Evolutionary conservation across 2,888 invertebrate species (phyloP).

Genomic region (Himalopsyche tibetana): DNA sequence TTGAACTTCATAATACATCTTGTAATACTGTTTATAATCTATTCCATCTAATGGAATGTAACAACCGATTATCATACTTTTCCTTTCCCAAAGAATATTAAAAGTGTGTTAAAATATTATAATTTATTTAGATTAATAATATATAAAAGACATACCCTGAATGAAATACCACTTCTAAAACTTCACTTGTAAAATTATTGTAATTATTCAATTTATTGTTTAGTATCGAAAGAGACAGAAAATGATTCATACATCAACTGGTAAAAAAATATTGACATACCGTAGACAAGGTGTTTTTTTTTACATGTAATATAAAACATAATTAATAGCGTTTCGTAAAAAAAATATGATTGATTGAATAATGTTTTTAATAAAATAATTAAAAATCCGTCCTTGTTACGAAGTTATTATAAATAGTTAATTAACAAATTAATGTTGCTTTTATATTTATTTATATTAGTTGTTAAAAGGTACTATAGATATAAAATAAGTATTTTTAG

Average conservation of each 20-base stretch:
- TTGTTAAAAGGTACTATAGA: neutral
- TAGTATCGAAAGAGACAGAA: no score
- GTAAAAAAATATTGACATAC: neutral
- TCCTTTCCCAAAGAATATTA: conserved; percentile 23
- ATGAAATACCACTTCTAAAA: no score
- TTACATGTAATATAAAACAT: neutral
- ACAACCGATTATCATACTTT: neutral
- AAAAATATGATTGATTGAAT: conserved; percentile 31
- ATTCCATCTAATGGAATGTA: neutral
- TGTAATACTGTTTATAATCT: neutral
- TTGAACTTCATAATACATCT: no score
- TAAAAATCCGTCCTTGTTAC: conserved; percentile 41
- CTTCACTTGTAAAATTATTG: no score
- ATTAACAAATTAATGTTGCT: conserved; percentile 39
- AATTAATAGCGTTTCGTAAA: conserved; percentile 36
- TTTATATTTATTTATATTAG: conserved; percentile 35
- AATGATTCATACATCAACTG: no score
- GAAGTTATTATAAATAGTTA: conserved; percentile 27
- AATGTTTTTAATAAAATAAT: conserved; percentile 28
- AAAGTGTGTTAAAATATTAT: neutral
- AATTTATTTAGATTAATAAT: no score
- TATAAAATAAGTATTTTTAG: neutral
- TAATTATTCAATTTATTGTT: no score
- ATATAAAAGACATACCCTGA: no score
- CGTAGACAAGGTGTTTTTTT: neutral